These are phyloP conservation scores for Silurus meridionalis DNA, from an alignment of 2,113 vertebrate genomes.

Conservation along the genomic window DNA sequence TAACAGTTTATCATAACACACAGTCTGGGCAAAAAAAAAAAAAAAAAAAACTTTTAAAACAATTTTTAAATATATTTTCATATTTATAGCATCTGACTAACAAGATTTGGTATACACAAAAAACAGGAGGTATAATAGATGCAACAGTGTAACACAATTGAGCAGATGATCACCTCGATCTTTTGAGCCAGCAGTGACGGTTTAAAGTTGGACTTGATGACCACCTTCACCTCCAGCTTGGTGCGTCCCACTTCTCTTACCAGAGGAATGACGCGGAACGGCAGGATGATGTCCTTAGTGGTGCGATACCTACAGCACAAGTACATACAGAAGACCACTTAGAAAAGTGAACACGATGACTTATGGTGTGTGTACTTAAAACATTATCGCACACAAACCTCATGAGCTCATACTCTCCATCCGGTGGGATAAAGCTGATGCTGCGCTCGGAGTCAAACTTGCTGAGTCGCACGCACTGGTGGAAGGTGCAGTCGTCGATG, in stretches of 20 bases:
- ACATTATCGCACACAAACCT: slow-evolving; percentile 72
- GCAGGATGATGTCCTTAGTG: slow-evolving; percentile 99
- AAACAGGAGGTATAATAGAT: not conserved
- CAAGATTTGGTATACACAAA: not conserved
- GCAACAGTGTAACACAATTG: not conserved
- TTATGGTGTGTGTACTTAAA: not conserved
- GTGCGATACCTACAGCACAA: slow-evolving; percentile 86
- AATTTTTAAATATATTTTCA: no score
- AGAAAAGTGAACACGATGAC: not conserved
- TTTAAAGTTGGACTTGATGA: slow-evolving; percentile 99
- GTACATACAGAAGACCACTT: not conserved
- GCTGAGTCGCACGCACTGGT: slow-evolving; percentile 98
- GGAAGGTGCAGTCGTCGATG: slow-evolving; percentile 99
- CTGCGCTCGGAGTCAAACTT: slow-evolving; percentile 99
- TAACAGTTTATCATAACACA: no score
- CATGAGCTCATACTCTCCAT: slow-evolving; percentile 99
- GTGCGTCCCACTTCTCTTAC: slow-evolving; percentile 97
- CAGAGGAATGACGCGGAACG: slow-evolving; percentile 95
- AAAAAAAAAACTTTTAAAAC: no score
- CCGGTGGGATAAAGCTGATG: slow-evolving; percentile 99
- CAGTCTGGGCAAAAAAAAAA: no score
- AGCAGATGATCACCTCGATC: slow-evolving; percentile 84
- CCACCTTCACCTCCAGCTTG: slow-evolving; percentile 97
- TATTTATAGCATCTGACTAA: no score
- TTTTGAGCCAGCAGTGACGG: slow-evolving; percentile 97